These are phyloP conservation scores for Arbacia lixula DNA, from an alignment of 53 echinoderm and acorn worm species.

Conservation along the genomic window DNA sequence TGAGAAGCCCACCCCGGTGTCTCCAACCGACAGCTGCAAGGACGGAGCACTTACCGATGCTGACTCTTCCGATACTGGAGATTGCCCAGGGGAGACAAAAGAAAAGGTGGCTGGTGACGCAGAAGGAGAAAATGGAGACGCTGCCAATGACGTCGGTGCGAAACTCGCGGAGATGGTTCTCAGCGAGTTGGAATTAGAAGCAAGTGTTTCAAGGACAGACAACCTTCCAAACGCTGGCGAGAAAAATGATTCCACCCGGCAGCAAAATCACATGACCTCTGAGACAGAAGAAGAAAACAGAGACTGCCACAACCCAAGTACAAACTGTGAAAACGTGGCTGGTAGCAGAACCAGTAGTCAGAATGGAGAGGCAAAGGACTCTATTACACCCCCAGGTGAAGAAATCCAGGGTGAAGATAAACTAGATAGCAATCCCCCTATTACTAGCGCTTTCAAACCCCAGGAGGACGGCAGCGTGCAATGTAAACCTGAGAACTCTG, in stretches of 20 bases:
- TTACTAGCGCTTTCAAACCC: conserved; percentile 31
- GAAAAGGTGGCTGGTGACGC: neutral
- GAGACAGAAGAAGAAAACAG: neutral
- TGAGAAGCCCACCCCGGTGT: neutral
- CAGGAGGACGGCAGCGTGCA: too few species aligned
- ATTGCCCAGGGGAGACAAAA: neutral
- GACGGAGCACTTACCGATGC: neutral
- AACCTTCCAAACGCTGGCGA: too few species aligned
- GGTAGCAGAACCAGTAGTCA: neutral
- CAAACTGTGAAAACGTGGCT: neutral
- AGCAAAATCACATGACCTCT: neutral
- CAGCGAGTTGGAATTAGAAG: conserved; percentile 15
- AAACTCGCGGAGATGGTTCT: conserved; percentile 44
- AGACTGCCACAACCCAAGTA: too few species aligned
- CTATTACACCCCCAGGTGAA: neutral
- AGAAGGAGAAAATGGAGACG: neutral
- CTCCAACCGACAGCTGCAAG: neutral
- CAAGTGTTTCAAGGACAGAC: neutral
- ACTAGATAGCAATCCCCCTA: neutral
- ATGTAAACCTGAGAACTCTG: neutral
- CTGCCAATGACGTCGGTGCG: conserved; percentile 13
- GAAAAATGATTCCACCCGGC: too few species aligned
- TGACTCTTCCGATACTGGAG: neutral
- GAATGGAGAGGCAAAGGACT: neutral
- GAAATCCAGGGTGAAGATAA: neutral